phyloP scores from a whole-genome alignment of 2,797 vertebrate genomes.

The Acanthurus leucopareius region DNA sequence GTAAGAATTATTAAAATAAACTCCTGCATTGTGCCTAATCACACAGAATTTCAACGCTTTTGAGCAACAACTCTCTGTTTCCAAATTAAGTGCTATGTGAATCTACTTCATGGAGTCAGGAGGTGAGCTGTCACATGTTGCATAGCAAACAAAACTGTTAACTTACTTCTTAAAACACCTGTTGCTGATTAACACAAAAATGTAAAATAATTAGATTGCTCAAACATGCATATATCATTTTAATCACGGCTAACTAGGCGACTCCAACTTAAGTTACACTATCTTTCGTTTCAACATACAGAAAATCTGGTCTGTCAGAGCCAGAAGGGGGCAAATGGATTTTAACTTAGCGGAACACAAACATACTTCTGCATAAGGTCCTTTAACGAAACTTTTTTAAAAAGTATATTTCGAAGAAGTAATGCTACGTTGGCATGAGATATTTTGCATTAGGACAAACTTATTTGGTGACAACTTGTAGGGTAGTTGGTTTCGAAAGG shows the following conservation, averaged over 20 bases:
- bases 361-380: background rate
- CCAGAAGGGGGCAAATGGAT: conserved; percentile 9
- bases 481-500: conserved; percentile 69
- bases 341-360: conserved; percentile 27
- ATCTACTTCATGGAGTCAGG: conserved; percentile 24
- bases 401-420: background rate
- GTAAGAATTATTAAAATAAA: background rate
- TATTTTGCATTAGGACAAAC: background rate
- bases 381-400: background rate
- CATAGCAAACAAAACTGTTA: conserved; percentile 30
- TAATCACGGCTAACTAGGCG: background rate
- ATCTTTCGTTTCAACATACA: background rate
- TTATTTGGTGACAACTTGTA: conserved; percentile 54
- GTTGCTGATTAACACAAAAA: conserved; percentile 34
- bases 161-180: conserved; percentile 20
- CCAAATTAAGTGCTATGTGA: background rate
- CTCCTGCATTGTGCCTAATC: background rate
- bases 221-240: background rate
- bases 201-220: background rate
- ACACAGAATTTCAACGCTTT: background rate
- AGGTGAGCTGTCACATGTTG: conserved; percentile 37
- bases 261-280: background rate
- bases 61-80: background rate
- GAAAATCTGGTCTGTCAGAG: conserved; percentile 17
- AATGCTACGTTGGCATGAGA: rapidly evolving